phyloP scores from a whole-genome alignment of 2,113 vertebrate species.

The Anas platyrhynchos region DNA sequence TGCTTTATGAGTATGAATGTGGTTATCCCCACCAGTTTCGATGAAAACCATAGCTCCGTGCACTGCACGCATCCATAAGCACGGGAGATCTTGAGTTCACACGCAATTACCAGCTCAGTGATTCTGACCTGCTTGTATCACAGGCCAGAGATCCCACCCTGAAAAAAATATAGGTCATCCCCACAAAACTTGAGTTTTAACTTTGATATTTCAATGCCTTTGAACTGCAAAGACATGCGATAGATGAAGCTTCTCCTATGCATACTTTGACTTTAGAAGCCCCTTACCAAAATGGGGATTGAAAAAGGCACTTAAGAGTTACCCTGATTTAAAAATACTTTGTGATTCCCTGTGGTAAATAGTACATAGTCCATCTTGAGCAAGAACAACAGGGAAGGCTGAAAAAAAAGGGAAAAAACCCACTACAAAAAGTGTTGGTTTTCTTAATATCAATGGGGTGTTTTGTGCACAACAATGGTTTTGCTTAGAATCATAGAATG shows the following conservation, averaged over 20 bases:
- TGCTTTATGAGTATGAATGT: neutral
- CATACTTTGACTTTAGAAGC: neutral
- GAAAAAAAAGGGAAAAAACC: neutral
- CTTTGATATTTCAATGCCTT: neutral
- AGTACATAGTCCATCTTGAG: neutral
- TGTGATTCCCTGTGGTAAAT: neutral
- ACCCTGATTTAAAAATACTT: neutral
- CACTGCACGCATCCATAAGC: neutral
- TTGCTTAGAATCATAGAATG: neutral
- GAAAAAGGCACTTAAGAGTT: neutral
- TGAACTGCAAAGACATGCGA: neutral
- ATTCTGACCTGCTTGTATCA: neutral
- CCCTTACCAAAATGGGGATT: neutral
- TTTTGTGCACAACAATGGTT: neutral
- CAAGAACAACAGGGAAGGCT: neutral
- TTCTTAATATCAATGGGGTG: neutral
- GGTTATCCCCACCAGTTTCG: neutral
- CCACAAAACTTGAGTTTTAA: neutral
- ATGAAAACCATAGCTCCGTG: neutral
- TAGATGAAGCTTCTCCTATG: neutral
- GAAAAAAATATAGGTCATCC: neutral
- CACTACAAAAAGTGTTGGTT: neutral
- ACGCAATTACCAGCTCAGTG: neutral
- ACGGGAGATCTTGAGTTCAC: neutral
- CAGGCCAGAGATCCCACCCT: neutral